Base-by-base conservation (phyloP, 2,797 vertebrate genomes). In the Cheirogaleus major region DNA sequence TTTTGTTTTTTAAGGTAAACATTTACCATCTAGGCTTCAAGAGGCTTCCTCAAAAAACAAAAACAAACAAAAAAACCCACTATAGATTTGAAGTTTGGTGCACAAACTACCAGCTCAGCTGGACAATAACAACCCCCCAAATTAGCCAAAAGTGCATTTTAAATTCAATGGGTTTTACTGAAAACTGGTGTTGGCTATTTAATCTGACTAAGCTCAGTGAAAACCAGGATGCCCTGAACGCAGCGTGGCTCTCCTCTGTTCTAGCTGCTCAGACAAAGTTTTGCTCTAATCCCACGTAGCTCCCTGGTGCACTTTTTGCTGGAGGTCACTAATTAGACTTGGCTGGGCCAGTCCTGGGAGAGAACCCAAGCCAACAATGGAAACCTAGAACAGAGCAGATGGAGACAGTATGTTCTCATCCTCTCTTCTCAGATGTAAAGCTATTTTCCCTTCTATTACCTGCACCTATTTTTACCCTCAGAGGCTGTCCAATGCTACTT, bases 1-100 rank as follows among this genome's bases (percentile, higher is more conserved):
- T 63, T 72, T n/a, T 23, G 48, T 35, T 82, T 88, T 94, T 93
- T 69, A 94, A 86, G 65, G 89, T 92, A 95, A 96, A 94, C 79
- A 93, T 92, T 91, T 95, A 80, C 69, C 43, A 88, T 63, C 22
- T 38, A 50, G 70, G 13, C 18, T 95, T 96, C 61, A 85, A 92
- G 52, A 80, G 20, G 32, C 50, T 78, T 96, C 76, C 79, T 52
- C 32, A 45, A 52, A 83, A 23, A 73, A 38, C 38, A 38, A 63
- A 61, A 30, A 61, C 27, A 72, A 22, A 48, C 41, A 61, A 61
- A 61, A 48, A 65, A 65, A 78, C 70, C 4, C 18, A 38, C 67
- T 48, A 4, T 94, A 41, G 81, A 70, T 75, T 23, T 85, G 89
- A 93, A 70, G 55, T 83, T 76, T 73, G 65, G n/a, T 80, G 11